Evolutionary conservation across 2,113 vertebrate genomes (phyloP).

Genomic region (Rhadina sibilatrix): DNA sequence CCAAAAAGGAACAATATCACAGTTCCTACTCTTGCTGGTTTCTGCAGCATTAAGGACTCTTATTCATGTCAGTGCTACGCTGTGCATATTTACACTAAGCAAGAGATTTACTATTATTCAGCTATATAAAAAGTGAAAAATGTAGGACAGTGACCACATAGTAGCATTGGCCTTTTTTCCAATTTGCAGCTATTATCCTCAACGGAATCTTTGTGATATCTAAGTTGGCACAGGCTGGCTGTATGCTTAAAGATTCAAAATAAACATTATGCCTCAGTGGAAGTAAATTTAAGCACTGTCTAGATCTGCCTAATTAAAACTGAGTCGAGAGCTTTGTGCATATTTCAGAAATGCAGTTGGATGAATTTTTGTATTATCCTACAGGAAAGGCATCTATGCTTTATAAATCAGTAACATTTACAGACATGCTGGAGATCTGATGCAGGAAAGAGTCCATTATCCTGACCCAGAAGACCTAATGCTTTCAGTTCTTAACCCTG

Average conservation of each 20-base stretch:
- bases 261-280: conserved; percentile 10
- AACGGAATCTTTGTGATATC: not conserved
- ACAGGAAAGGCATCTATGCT: not conserved
- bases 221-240: not conserved
- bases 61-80: not conserved
- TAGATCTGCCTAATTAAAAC: not conserved
- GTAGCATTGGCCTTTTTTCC: not conserved
- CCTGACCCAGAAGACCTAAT: not conserved
- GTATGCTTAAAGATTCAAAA: not conserved
- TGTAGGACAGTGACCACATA: not conserved
- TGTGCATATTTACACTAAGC: not conserved
- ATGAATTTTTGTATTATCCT: not conserved
- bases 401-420: not conserved
- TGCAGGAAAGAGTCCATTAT: not conserved
- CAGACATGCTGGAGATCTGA: not conserved
- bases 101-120: not conserved
- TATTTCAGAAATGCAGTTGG: not conserved
- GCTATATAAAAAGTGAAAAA: not conserved
- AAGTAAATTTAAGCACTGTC: not conserved
- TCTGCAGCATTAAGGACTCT: not conserved
- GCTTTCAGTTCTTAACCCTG: not conserved
- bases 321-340: not conserved
- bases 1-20: not conserved
- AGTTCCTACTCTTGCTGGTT: not conserved
- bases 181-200: not conserved